Evolutionary conservation across 2,797 vertebrate species (phyloP), one percentile per base, ranked within the genome.

Genomic region (Amphiprion clarkii): DNA sequence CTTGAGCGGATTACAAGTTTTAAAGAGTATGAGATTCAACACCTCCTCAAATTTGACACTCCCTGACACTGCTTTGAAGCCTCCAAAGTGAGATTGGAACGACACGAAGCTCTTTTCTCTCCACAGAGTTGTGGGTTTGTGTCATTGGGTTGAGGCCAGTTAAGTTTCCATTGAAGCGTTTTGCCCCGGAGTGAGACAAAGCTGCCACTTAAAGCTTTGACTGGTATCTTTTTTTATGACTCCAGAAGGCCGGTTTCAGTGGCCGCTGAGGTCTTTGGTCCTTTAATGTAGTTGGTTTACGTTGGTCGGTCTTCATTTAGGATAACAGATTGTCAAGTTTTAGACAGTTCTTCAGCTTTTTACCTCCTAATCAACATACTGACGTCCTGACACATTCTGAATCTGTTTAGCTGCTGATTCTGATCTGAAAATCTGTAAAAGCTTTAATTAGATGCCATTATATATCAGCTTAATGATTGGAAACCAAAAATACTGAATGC

Each of bases 1-100:
- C 87, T 89, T 94, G 89, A 93, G 88, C 88, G 92, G 93, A 94
- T 94, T 95, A 95, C 92, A 95, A 92, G 89, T 95, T 95, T 94
- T 92, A 93, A 92, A 93, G 92, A 90, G 90, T 93, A 91, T 84
- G 82, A 91, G 90, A 91, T 92, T 90, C 89, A 91, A 89, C 90
- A 87, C 87, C 90, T 93, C 89, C 93, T 95, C 93, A 89, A 92
- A 92, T 93, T 84, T 91, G 92, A 92, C 91, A 91, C 90, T 85
- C 67, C 69, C 78, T 91, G 88, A 91, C 88, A 84, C 81, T 66
- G 83, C 87, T 93, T 92, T 93, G 87, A 92, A 91, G 90, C 87
- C 88, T 87, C 92, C 80, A 86, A 85, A 91, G 89, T 86, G 86
- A 90, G 90, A 92, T 93, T 85, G 89, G 88, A 87, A 69, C 87